phyloP scores from a whole-genome alignment of 2,888 invertebrate genomes.

The Andrena camellia region DNA sequence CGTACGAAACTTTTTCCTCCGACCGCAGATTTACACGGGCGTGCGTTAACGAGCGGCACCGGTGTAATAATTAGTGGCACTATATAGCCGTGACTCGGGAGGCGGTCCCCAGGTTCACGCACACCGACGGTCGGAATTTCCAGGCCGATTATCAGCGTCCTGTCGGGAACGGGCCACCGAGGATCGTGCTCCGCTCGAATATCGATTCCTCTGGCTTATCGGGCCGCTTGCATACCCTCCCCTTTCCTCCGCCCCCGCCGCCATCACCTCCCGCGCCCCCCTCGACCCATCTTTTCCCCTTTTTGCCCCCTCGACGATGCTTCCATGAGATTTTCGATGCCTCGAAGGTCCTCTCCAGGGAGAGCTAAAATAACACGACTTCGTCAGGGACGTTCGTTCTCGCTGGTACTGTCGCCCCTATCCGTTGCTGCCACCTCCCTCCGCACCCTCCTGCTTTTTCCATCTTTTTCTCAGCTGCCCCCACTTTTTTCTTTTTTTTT shows the following conservation, averaged over 20 bases:
- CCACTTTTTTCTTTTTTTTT: background rate
- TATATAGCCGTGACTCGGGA: conserved; percentile 54
- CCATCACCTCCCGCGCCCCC: conserved; percentile 10
- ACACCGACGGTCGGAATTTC: conserved; percentile 51
- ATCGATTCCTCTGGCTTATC: conserved; percentile 71
- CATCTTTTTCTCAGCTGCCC: background rate
- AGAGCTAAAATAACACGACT: conserved; percentile 71
- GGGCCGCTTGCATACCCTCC: conserved; percentile 64
- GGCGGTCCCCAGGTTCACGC: conserved; percentile 30
- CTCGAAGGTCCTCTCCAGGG: conserved; percentile 67
- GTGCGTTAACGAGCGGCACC: conserved; percentile 68
- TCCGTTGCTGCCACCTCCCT: conserved; percentile 1
- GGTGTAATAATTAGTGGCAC: conserved; percentile 69
- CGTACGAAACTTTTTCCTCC: conserved; percentile 54
- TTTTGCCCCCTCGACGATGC: conserved; percentile 52
- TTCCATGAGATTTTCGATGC: conserved; percentile 68
- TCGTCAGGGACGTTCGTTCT: conserved; percentile 67
- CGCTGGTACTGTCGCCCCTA: conserved; percentile 19
- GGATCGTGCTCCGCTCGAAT: conserved; percentile 64
- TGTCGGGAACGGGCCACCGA: conserved; percentile 65
- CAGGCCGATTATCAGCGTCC: conserved; percentile 64
- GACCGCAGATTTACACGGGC: conserved; percentile 59
- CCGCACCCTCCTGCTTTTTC: conserved; percentile 11
- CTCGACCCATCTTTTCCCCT: conserved; percentile 11
- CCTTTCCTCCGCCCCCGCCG: conserved; percentile 35